A percentile compares a stretch with the other conserved stretches of the same genome.
These are phyloP conservation scores for Drosophila paranaensis DNA, from an alignment of 2,888 invertebrate genomes.

Conservation along the genomic window DNA sequence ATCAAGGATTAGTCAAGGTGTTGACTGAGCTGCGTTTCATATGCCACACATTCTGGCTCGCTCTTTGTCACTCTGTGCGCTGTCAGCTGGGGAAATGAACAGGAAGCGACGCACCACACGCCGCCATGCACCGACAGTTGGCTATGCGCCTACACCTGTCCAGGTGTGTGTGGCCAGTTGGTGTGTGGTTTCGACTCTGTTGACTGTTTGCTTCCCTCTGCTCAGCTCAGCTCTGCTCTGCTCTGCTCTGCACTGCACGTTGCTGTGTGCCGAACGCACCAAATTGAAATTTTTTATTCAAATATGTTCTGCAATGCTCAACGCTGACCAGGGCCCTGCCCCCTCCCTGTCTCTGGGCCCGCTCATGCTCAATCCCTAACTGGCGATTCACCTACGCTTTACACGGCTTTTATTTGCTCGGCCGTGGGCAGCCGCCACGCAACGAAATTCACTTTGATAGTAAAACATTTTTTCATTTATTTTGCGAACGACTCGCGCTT, in stretches of 20 bases:
- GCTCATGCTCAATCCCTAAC: not conserved
- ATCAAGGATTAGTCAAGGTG: constrained; percentile 3
- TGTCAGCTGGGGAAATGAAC: constrained; percentile 53
- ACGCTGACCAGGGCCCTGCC: not conserved
- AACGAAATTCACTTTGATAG: constrained; percentile 2
- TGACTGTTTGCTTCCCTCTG: constrained; percentile 6
- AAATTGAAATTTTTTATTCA: constrained; percentile 41
- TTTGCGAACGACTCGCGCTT: constrained; percentile 3
- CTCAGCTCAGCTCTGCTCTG: too few species aligned
- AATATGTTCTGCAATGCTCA: constrained; percentile 11
- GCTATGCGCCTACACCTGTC: not conserved
- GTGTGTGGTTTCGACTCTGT: not conserved
- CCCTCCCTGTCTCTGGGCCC: not conserved
- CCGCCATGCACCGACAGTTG: not conserved
- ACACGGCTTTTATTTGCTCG: not conserved
- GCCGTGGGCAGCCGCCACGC: not conserved
- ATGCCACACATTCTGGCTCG: constrained; percentile 18
- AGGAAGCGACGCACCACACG: constrained; percentile 27
- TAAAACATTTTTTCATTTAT: constrained; percentile 3
- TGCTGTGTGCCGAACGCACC: constrained; percentile 20
- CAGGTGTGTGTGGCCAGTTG: not conserved
- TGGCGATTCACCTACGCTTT: not conserved
- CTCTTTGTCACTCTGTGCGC: not conserved
- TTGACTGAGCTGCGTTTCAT: not conserved
- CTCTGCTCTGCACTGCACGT: constrained; percentile 28